Evolutionary conservation across 2,797 vertebrate genomes (phyloP).

Genomic region (Xenops minutus): DNA sequence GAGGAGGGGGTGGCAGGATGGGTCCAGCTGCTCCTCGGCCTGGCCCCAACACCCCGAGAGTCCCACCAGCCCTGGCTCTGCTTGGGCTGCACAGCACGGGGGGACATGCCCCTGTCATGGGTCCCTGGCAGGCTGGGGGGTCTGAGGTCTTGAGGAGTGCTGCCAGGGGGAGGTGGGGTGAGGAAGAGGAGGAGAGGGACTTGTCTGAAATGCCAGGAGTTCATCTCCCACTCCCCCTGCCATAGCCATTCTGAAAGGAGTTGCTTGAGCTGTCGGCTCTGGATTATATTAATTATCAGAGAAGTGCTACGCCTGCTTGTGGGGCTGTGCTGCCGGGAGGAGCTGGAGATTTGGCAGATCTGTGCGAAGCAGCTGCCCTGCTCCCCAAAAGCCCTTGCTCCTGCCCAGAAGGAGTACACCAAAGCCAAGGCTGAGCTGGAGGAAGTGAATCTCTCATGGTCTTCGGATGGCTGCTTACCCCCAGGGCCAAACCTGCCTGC

Average conservation of each 20-base stretch:
- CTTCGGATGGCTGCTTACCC: not conserved
- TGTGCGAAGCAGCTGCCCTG: not conserved
- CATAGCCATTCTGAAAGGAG: not conserved
- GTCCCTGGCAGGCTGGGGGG: not conserved
- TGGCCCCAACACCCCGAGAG: accelerated
- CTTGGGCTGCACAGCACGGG: accelerated
- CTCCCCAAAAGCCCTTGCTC: not conserved
- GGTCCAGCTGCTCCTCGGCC: constrained; percentile 45
- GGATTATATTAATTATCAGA: constrained; percentile 54
- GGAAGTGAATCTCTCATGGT: not conserved
- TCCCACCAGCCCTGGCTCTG: not conserved
- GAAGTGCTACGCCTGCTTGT: not conserved
- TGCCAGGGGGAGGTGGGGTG: not conserved
- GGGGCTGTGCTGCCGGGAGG: not conserved
- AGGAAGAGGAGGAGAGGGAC: not conserved
- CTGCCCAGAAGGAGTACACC: not conserved
- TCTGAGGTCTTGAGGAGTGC: not conserved
- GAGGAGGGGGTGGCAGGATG: constrained; percentile 35
- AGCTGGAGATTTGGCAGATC: not conserved
- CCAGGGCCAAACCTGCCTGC: accelerated
- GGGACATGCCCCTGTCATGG: accelerated
- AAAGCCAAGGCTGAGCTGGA: not conserved
- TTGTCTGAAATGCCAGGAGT: not conserved
- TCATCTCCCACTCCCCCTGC: not conserved
- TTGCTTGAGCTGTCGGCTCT: constrained; percentile 22